Evolutionary conservation across 1,140 invertebrate species (phyloP), one percentile per base, ranked within the genome.

Genomic region (Charaxes varanes): DNA sequence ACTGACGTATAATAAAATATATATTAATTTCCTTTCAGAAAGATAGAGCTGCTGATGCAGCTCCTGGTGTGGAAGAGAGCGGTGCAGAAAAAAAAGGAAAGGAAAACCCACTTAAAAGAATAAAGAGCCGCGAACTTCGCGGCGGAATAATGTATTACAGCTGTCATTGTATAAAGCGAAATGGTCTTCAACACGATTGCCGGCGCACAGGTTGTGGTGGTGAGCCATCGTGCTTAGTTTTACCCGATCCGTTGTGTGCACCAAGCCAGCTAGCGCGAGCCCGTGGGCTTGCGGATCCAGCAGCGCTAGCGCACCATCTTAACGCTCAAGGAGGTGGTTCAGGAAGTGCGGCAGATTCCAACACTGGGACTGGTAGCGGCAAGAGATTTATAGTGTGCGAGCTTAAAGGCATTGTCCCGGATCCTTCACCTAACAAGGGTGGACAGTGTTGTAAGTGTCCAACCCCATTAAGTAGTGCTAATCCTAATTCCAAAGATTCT

Each of bases 131-230:
- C n/a, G 90, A 93, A 49, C 69, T 93, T 30, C 86, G 90, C 3
- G 85, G 83, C 11, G 87, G 91, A 23, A 84, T 89, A 31, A 85
- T 92, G 61, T 87, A 90, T 47, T 88, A 87, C 36, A 88, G 87
- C 35, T 93, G 91, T 52, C 88, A 92, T 41, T 93, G 91, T 55
- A 88, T 91, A 28, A 91, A 89, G 53, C 86, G 90, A n/a, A 92
- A 93, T 70, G 91, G 91, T 0, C 70, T 93, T 3, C 91, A 93
- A 67, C 91, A 93, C 57, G 88, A 90, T 37, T 93, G 91, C 51
- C 86, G 88, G 11, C 82, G 91, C 12, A 87, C 85, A 19, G 86
- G 90, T 37, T 93, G 91, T 53, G 87, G 88, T 43, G 91, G 91
- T 13, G 73, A 88, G 27, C 90, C 90, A 0, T 85, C 88, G 12